Evolutionary conservation across 2,888 invertebrate species (phyloP), one percentile per base, ranked within the genome.

Genomic region (Phengaris arion): DNA sequence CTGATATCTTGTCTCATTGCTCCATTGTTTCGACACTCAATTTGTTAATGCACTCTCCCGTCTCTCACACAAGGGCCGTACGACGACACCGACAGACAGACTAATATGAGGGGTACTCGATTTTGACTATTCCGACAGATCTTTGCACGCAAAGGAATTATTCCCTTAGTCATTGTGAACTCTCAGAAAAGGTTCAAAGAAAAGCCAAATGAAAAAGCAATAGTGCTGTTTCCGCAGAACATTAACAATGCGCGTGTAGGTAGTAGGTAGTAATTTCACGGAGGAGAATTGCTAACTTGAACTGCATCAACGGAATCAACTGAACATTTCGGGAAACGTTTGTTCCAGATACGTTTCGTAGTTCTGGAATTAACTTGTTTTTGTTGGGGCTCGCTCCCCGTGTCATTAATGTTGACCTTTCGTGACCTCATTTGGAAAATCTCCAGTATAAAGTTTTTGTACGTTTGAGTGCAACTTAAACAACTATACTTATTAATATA

Each of bases 11-110:
- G 64, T 70, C 70, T 22, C 48, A 9, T 8, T 70, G 70, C 51
- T 15, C 70, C 51, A 51, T 70, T 70, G 70, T 70, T 70, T 70
- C 48, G 51, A 51, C 70, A 70, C 15, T 51, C 70, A 70, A 70
- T 70, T 70, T 70, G 70, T 70, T 64, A 64, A 64, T 64, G 64
- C 35, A 45, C 64, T 64, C 64, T 35, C 9, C 22, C 8, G 59
- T 12, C 6, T 64, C 13, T 64, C 35, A 45, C 35, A 64, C 0
- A 64, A 45, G 35, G 22, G 59, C 22, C 15, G 2, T 64, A 10
- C 22, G 8, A 6, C 6, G 10, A 22, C 64, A 6, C 15, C 59
- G 8, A 9, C 35, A 64, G 35, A 45, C 35, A 64, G 35, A 64
- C 64, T 45, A 6, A 64, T 64, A 13, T 13, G 35, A 64, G 64